Evolutionary conservation across 2,888 invertebrate genomes (phyloP), one percentile per base, ranked within the genome.

Genomic region (Cetonia aurata): DNA sequence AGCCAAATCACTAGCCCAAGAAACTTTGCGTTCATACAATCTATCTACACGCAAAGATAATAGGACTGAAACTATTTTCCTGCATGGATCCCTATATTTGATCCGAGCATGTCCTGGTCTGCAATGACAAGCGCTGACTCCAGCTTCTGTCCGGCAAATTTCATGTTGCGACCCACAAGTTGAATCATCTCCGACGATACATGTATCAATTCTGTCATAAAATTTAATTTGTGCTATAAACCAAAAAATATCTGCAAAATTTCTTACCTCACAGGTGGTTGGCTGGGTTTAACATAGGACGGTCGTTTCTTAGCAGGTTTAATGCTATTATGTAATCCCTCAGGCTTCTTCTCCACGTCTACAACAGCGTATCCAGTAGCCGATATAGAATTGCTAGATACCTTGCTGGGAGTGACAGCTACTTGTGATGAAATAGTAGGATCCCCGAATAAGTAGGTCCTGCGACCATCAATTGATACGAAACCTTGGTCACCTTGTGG

Each of bases 161-260:
- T 96, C 96, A 79, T 95, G 93, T 80, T 96, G 94, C 0, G 94
- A 92, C 68, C 91, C 90, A 77, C 96, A 96, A 0, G 96, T 96
- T 0, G 94, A 92, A 77, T 95, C 94, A 77, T 96, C 96, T 0
- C 96, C 96, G 0, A 96, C 96, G 17, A 96, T 96, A 79, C 96
- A 96, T 0, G 96, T 96, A 82, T 96, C 96, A 72, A 96, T 96
- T 76, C 96, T 80, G 67, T 25, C 3, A 25, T 25, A 25, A 25
- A 25, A 25, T 25, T 25, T 25, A 25, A 25, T 1, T 25, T 25
- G 4, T 25, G 25, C n/a, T n/a, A n/a, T n/a, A n/a, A n/a, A 55
- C 4, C 4, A 55, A 33, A 6, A 19, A 10, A 55, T 6, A n/a
- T 10, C 9, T 9, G 12, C 44, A 1, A 44, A 13, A 44, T 3